A percentile compares a stretch with the other conserved stretches of the same genome.
These are phyloP conservation scores for Dufourea novaeangliae DNA, from an alignment of 1,140 invertebrate species.

Conservation along the genomic window DNA sequence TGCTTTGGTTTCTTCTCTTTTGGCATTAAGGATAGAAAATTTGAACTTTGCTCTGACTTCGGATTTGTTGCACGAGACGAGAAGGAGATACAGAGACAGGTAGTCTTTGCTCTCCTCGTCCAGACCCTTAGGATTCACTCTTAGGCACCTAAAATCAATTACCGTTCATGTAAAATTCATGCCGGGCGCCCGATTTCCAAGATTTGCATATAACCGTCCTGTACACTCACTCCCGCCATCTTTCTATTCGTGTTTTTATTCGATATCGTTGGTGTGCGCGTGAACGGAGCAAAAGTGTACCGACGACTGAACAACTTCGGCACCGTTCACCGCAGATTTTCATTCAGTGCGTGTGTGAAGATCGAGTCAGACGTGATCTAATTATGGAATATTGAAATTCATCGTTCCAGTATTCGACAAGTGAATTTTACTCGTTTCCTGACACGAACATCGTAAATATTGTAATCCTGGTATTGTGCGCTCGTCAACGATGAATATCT, in stretches of 20 bases:
- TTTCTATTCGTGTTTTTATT: too few relatives aligned
- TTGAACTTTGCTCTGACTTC: constrained; percentile 99
- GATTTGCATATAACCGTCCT: background rate
- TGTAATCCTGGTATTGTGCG: too few relatives aligned
- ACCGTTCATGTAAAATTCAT: constrained; percentile 26
- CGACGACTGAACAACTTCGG: background rate
- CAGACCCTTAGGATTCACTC: constrained; percentile 99
- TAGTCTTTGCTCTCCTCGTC: constrained; percentile 99
- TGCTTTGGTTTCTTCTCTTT: constrained; percentile 99
- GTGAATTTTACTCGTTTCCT: too few relatives aligned
- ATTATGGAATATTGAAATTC: too few relatives aligned
- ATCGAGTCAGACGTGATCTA: too few relatives aligned
- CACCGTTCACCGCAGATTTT: background rate
- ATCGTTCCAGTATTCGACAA: too few relatives aligned
- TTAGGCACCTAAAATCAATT: constrained; percentile 90
- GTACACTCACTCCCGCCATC: too few relatives aligned
- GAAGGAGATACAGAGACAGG: constrained; percentile 97
- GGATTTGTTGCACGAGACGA: constrained; percentile 99
- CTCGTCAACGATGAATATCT: too few relatives aligned
- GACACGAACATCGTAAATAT: too few relatives aligned
- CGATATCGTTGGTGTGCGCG: too few relatives aligned
- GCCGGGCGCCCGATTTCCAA: background rate
- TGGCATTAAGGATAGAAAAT: constrained; percentile 99
- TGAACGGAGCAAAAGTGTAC: background rate
- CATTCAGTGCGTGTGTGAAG: too few relatives aligned